Evolutionary conservation across 1,140 invertebrate genomes (phyloP), one percentile per base, ranked within the genome.

Genomic region (Nephotettix cincticeps): DNA sequence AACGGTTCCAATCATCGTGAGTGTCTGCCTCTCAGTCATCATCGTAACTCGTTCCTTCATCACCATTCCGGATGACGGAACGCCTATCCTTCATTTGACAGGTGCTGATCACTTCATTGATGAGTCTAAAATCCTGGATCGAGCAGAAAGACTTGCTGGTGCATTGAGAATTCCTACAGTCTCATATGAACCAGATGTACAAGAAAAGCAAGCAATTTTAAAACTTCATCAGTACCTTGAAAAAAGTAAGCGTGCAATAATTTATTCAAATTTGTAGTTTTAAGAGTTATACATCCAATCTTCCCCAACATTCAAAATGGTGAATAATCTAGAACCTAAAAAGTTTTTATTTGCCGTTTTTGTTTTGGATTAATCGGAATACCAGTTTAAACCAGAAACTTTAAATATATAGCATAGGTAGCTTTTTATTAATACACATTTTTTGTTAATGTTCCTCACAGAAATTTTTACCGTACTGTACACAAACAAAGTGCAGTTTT

Each of bases 131-230:
- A 74, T 68, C 9, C 27, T 61, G 13, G 64, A 74, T 51, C 45
- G 73, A 70, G 73, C 73, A 63, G 71, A 74, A 47, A 68, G 73
- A 36, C 68, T 74, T 19, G 65, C 71, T 43, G 73, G 73, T 17
- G 73, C 73, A 27, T 65, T 74, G 43, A 70, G 72, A 69, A 74
- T 74, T 43, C 71, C 73, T 21, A 71, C 71, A 27, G 54, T 74
- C 19, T 74, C 73, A n/a, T 74, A 74, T 45, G 71, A 56, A 65
- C 29, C 68, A 43, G 73, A 69, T 69, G 29, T 51, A n/a, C 67
- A 75, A 43, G 72, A 75, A 58, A 75, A 73, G 70, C 51, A 73
- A 66, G 70, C 68, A 9, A 56, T 75, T 32, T 36, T 71, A 28
- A 64, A 73, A 71, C 54, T 68, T 17, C 69, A 71, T 43, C 30